A percentile compares a stretch with the other conserved stretches of the same genome.
These are phyloP conservation scores for Lutraria lutraria DNA, from an alignment of 2,888 invertebrate genomes.

Conservation along the genomic window DNA sequence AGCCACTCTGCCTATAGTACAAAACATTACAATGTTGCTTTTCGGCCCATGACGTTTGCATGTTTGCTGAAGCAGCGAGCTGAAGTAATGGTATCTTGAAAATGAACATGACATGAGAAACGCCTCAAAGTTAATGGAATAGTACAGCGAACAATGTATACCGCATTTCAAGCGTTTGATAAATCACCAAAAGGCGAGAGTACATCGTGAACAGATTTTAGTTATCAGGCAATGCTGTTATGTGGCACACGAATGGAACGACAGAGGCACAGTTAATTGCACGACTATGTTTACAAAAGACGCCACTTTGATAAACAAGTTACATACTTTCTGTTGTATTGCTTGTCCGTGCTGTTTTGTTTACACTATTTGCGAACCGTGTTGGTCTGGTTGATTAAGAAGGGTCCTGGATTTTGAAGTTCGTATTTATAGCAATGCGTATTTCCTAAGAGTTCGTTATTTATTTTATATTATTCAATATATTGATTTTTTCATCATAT, in stretches of 20 bases:
- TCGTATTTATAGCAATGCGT: no score
- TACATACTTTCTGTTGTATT: no score
- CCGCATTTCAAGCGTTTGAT: background rate
- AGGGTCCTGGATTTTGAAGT: no score
- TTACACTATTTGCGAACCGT: no score
- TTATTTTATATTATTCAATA: no score
- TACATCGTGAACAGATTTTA: background rate
- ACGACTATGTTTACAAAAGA: no score
- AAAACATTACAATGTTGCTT: background rate
- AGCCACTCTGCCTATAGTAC: background rate
- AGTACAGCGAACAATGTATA: background rate
- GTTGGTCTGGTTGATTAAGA: no score
- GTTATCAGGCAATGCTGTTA: background rate
- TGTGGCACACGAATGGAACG: background rate
- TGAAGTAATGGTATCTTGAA: background rate
- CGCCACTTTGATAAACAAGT: no score
- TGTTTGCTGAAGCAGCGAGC: background rate
- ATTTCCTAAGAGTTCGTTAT: no score
- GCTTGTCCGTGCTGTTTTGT: no score
- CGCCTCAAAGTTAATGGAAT: background rate
- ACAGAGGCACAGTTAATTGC: no score
- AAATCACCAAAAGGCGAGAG: conserved; percentile 2
- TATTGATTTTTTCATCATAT: no score
- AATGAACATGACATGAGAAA: background rate
- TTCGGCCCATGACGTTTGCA: conserved; percentile 4